These are phyloP conservation scores for Jacana jacana DNA, from an alignment of 2,113 vertebrate species.

Conservation along the genomic window DNA sequence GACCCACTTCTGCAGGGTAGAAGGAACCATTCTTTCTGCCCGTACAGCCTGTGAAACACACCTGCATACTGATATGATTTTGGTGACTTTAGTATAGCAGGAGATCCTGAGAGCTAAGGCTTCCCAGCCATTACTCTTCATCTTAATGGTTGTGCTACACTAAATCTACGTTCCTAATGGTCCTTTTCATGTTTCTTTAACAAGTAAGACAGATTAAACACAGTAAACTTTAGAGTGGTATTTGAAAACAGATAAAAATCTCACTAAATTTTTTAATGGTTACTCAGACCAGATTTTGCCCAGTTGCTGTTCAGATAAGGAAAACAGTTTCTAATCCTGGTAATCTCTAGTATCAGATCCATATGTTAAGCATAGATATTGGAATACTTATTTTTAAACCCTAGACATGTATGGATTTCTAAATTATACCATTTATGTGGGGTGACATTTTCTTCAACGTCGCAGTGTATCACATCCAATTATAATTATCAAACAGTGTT, in stretches of 20 bases:
- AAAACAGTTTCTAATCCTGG: neutral
- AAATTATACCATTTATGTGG: neutral
- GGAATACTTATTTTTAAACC: neutral
- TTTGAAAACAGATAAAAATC: slow-evolving; percentile 58
- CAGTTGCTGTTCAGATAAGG: slow-evolving; percentile 3
- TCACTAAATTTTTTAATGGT: slow-evolving; percentile 13
- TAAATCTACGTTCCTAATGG: slow-evolving; percentile 30
- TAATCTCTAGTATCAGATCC: neutral
- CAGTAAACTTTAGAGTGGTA: slow-evolving; percentile 20
- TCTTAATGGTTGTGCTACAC: neutral
- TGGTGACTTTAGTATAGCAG: neutral
- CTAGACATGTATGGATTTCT: neutral
- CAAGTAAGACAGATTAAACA: slow-evolving; percentile 33
- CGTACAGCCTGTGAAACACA: neutral
- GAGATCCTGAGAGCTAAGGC: neutral
- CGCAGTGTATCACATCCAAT: neutral
- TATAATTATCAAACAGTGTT: neutral
- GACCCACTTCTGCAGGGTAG: neutral
- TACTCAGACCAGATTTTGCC: slow-evolving; percentile 16
- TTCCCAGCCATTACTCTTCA: slow-evolving; percentile 29
- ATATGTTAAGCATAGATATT: neutral
- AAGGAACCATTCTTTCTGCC: neutral
- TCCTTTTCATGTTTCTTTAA: slow-evolving; percentile 46
- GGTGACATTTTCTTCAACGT: neutral
- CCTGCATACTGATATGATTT: neutral